These are phyloP conservation scores for Neolamprologus fasciatus DNA, from an alignment of 2,113 vertebrate species.

Conservation along the genomic window DNA sequence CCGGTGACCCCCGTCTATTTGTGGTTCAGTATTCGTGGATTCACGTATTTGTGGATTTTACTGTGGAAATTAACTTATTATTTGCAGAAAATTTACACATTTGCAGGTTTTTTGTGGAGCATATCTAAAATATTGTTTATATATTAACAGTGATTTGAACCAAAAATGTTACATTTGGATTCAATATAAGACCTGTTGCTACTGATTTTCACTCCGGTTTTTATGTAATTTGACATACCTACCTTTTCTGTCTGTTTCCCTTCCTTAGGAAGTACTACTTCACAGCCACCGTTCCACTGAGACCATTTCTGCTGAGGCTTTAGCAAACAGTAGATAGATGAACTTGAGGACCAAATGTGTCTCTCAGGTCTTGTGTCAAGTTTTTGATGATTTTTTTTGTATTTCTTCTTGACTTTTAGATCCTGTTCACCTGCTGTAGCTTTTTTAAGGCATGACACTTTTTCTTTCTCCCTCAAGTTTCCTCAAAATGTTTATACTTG, in stretches of 20 bases:
- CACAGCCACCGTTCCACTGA: not conserved
- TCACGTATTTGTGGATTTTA: not conserved
- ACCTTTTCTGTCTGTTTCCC: not conserved
- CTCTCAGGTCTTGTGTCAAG: not conserved
- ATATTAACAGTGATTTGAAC: not conserved
- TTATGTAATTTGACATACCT: not conserved
- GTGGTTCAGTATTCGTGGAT: not conserved
- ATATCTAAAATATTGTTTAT: not conserved
- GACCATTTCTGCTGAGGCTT: not conserved
- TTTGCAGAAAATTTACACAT: not conserved
- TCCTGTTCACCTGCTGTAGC: not conserved
- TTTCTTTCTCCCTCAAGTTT: not conserved
- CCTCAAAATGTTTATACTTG: not conserved
- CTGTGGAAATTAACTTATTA: not conserved
- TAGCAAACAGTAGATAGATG: not conserved
- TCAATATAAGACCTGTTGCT: not conserved
- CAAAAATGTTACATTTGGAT: not conserved
- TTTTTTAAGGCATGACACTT: not conserved
- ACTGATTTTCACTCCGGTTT: not conserved
- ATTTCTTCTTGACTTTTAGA: not conserved
- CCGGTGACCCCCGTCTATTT: accelerated
- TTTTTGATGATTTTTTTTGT: not conserved
- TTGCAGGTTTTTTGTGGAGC: not conserved
- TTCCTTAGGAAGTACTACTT: not conserved
- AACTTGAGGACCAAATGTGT: not conserved